Evolutionary conservation across 2,113 vertebrate species (phyloP), one percentile per base, ranked within the genome.

Genomic region (Caracal caracal): DNA sequence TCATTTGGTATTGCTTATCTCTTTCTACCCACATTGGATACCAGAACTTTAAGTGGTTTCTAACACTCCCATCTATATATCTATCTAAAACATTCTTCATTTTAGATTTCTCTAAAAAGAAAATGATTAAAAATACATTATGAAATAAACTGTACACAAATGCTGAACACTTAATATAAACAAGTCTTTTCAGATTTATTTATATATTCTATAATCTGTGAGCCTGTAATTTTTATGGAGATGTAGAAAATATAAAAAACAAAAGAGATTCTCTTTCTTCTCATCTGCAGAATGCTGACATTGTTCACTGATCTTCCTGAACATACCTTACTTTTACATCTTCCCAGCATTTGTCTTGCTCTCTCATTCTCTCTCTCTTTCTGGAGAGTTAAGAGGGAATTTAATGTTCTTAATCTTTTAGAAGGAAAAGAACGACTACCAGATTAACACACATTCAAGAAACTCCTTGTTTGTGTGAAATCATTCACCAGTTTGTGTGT

Each of bases 71-170:
- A 37, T 35, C 4, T 80, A 43, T 43, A 59, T 56, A 37, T 88
- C 49, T 84, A 76, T 47, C 73, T 76, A 82, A 94, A 33, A 9
- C 2, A 66, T n/a, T 71, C 4, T 92, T 85, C n/a, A 68, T 49
- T 88, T 88, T 71, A 16, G 0, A 76, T 70, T 90, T 75, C 26
- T 80, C 10, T 53, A 59, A 76, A 82, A 89, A 47, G 37, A 82
- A 96, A 96, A 33, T 82, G n/a, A 82, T 71, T 93, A 81, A 88
- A 75, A 30, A 47, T 76, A 26, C 7, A 10, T 76, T 76, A 76
- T 47, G 40, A 76, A 76, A 76, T 47, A 17, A 76, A 76, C 0
- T 28, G 26, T 15, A 35, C 33, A 7, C 30, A 33, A 15, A 63
- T 24, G 19, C 6, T 37, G 19, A 73, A 79, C 40, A 37, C 17